Evolutionary conservation across 2,888 invertebrate species (phyloP).

Genomic region (Volucella zonaria): DNA sequence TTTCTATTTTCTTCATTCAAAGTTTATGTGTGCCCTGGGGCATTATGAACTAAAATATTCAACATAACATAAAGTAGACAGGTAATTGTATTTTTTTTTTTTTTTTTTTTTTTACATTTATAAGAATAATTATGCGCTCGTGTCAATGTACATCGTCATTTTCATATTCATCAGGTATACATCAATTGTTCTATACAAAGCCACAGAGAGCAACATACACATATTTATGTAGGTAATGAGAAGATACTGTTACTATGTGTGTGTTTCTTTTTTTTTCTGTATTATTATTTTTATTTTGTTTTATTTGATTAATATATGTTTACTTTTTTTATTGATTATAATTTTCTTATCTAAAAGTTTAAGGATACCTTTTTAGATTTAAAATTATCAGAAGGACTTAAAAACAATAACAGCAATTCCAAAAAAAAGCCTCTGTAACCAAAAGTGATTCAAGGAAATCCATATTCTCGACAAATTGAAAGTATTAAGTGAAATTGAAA

Average conservation of each 20-base stretch:
- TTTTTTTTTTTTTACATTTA: slow-evolving; percentile 6
- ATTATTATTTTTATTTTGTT: neutral
- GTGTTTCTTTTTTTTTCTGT: slow-evolving; percentile 1
- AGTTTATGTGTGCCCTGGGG: neutral
- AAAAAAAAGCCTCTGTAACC: slow-evolving; percentile 26
- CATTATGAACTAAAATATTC: slow-evolving; percentile 32
- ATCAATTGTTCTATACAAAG: slow-evolving; percentile 30
- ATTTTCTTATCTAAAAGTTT: slow-evolving; percentile 27
- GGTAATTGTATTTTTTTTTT: slow-evolving; percentile 28
- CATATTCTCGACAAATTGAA: neutral
- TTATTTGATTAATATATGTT: slow-evolving; percentile 32
- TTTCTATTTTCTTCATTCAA: neutral
- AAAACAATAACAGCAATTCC: neutral
- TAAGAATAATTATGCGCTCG: slow-evolving; percentile 13
- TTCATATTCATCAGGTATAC: slow-evolving; percentile 43
- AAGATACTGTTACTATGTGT: slow-evolving; percentile 13
- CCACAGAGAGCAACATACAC: slow-evolving; percentile 27
- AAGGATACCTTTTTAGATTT: slow-evolving; percentile 15
- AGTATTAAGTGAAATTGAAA: neutral
- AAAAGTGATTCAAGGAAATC: neutral
- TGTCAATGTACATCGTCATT: neutral
- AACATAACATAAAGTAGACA: slow-evolving; percentile 51
- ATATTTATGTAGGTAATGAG: neutral
- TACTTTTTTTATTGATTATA: slow-evolving; percentile 15
- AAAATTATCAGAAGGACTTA: slow-evolving; percentile 22